Percentiles rank a stretch among this genome's conserved stretches.
Evolutionary conservation across 2,113 vertebrate species (phyloP).

Genomic region (Ammodramus savannarum): DNA sequence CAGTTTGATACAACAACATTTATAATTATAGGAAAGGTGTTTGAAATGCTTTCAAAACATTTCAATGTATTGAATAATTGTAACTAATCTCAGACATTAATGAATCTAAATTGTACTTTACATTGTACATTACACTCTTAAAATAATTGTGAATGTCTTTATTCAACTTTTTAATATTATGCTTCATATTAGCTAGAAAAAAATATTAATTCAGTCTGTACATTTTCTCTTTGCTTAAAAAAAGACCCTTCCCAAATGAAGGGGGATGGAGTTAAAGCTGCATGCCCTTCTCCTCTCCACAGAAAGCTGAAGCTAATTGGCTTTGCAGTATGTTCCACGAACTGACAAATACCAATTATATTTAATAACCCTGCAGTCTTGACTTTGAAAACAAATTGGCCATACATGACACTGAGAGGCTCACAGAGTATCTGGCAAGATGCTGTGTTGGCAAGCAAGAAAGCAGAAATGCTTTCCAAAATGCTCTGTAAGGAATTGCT

Average conservation of each 20-base stretch:
- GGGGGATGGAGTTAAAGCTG: not conserved
- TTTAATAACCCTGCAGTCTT: not conserved
- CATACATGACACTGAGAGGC: not conserved
- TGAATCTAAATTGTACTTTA: not conserved
- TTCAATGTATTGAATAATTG: not conserved
- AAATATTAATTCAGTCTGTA: not conserved
- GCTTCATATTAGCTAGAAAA: not conserved
- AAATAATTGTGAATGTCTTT: not conserved
- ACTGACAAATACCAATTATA: not conserved
- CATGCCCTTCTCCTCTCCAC: not conserved
- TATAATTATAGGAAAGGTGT: not conserved
- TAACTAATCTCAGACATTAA: not conserved
- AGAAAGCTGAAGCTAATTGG: not conserved
- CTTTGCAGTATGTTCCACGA: not conserved
- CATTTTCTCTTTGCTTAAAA: not conserved
- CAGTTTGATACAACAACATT: not conserved
- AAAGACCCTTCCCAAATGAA: not conserved
- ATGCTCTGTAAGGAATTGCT: not conserved
- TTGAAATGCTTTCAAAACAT: not conserved
- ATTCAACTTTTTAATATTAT: not conserved
- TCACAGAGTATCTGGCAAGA: not conserved
- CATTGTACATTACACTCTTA: not conserved
- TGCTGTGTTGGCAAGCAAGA: not conserved
- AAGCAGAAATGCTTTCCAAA: not conserved
- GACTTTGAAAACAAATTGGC: not conserved